Base-by-base conservation (phyloP, 2,113 vertebrate species). In the Colius striatus region DNA sequence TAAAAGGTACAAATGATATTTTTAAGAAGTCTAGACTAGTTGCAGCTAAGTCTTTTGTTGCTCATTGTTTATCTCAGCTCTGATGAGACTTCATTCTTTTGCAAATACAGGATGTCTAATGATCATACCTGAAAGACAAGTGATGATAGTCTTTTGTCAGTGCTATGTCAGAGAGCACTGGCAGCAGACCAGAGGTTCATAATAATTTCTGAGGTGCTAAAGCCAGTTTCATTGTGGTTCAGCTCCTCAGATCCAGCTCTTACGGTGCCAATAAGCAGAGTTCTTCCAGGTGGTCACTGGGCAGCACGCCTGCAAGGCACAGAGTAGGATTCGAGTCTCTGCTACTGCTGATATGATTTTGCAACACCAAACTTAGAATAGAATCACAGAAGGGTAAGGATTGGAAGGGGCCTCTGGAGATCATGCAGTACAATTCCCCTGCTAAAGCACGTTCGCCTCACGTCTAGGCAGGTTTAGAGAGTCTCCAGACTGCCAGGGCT, bases 261-360 rank as follows among this genome's bases (percentile, higher is more conserved):
- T 22, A 19, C 4, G 14, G 30, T 34, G 17, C 43, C 32, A 18
- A 7, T 13, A 34, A 58, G 30, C 38, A 23, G 26, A 20, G 18
- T 43, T 16, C 21, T 12, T n/a, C 30, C 12, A 14, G 48, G 11
- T 5, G 25, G 47, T 43, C 55, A 30, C 14, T 38, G 48, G 50
- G n/a, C 23, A 61, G 47, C 51, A 26, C 1, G 0, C 3, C 2
- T 10, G 26, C 19, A 32, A 54, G 12, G 5, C 6, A 3, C 16
- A 16, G 43, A 43, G 27, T 5, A 50, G 17, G 30, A 47, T 50
- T 79, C 63, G 30, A 62, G 36, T 13, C 53, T 9, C 26, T 60
- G 13, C 43, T 50, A n/a, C 32, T 45, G 38, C 71, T 22, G 41
- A 7, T 29, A 34, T 0, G 43, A 13, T 50, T 20, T n/a, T 53